Evolutionary conservation across 2,113 vertebrate species (phyloP), one percentile per base, ranked within the genome.

Genomic region (Anhinga anhinga): DNA sequence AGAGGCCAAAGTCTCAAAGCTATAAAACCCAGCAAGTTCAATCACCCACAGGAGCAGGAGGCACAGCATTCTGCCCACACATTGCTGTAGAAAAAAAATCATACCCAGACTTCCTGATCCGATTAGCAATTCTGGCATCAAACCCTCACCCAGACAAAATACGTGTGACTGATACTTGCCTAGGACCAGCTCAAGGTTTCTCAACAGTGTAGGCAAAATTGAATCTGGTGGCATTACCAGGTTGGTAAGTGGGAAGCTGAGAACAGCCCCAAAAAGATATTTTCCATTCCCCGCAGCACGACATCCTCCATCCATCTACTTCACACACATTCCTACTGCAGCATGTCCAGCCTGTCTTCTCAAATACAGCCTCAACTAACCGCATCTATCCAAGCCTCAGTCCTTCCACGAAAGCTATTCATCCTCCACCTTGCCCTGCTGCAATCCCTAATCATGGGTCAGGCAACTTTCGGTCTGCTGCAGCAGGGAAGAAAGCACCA

Each of bases 111-210:
- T n/a, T 91, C 78, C 91, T 97, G 93, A 95, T 93, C 94, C 44
- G 67, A 94, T 95, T 95, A 97, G 84, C 84, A 96, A 88, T 65
- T 82, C 92, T 95, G 91, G 91, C 96, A 97, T 52, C 92, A 93
- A 80, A 90, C 65, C 40, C 89, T 94, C 67, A 69, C 71, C 65
- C 92, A 97, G 95, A 93, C 84, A 73, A 87, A 93, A n/a, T 80
- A 79, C 1, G 18, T 86, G 84, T 91, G 94, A 90, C 93, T 91
- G 92, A 95, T 92, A 82, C 82, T 94, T 88, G 87, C 93, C 74
- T 62, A 86, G 78, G 87, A 96, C 87, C 82, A 85, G 82, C 58
- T 86, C 71, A 53, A 80, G 53, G 82, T 92, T 96, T 97, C 90
- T 91, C 92, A 96, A 91, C 34, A 76, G 61, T 4, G 1, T 32